Conservation (phyloP, 2,797 vertebrate species). For the Balearica regulorum region DNA sequence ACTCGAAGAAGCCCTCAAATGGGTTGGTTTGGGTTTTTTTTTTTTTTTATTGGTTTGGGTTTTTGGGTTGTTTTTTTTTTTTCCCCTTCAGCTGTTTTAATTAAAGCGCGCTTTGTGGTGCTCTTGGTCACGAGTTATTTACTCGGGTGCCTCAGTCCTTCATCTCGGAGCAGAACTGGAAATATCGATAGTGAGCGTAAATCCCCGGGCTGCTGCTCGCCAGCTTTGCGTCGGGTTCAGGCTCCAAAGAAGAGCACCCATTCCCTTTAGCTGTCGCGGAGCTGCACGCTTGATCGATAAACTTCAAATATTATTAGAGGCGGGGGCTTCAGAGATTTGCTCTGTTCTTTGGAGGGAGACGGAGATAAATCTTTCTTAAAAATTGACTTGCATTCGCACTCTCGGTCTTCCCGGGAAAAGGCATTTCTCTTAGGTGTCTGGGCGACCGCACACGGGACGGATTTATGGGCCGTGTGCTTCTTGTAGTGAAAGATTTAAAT, state of each 20-base stretch:
- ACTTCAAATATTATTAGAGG: slow-evolving; percentile 92
- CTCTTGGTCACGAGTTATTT: slow-evolving; percentile 69
- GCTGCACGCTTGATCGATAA: slow-evolving; percentile 90
- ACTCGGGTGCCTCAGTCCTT: slow-evolving; percentile 49
- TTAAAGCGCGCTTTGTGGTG: slow-evolving; percentile 54
- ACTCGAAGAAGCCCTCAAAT: background rate
- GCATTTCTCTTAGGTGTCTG: slow-evolving; percentile 80
- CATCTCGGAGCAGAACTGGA: too few species aligned
- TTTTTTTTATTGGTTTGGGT: background rate
- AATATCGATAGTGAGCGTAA: too few species aligned
- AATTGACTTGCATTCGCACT: slow-evolving; percentile 83
- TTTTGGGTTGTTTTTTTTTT: too few species aligned
- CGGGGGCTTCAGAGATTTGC: slow-evolving; percentile 85
- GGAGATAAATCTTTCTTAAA: slow-evolving; percentile 89
- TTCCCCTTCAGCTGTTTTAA: slow-evolving; percentile 67
- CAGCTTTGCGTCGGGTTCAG: too few species aligned
- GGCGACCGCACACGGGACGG: slow-evolving; percentile 74
- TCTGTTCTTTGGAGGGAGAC: slow-evolving; percentile 82
- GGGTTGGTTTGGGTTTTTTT: background rate
- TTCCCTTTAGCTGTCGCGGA: slow-evolving; percentile 83
- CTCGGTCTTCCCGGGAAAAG: slow-evolving; percentile 80
- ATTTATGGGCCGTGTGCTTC: slow-evolving; percentile 87
- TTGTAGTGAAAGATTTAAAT: slow-evolving; percentile 91
- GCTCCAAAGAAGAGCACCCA: too few species aligned
- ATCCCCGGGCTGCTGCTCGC: too few species aligned